Conservation (phyloP, 2,797 vertebrate genomes). For the Phalanger gymnotis region DNA sequence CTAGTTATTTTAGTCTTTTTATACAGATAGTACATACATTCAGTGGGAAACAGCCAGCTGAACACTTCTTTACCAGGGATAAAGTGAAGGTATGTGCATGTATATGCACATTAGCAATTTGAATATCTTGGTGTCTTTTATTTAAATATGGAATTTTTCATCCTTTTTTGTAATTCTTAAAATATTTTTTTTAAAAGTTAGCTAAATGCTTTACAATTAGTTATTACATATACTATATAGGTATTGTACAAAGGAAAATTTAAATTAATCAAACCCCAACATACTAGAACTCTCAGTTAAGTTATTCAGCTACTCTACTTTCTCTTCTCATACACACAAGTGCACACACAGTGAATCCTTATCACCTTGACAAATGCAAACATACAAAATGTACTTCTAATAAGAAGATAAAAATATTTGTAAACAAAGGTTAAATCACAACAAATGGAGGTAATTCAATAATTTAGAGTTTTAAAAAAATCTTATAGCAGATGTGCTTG, state of each 20-base stretch:
- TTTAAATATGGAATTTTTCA: neutral
- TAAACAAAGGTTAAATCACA: neutral
- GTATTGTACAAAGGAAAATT: neutral
- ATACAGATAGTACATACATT: slow-evolving; percentile 14
- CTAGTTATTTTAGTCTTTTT: neutral
- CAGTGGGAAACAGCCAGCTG: neutral
- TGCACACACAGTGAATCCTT: neutral
- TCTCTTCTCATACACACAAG: neutral
- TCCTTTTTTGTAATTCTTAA: neutral
- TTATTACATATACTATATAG: neutral
- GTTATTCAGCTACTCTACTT: neutral
- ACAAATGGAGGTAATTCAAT: neutral
- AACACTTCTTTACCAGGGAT: neutral
- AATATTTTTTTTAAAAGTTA: neutral
- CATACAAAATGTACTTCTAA: neutral
- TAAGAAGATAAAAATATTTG: neutral
- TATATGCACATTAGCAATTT: neutral
- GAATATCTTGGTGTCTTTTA: neutral
- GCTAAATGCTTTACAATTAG: neutral
- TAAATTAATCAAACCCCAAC: neutral
- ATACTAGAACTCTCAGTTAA: neutral
- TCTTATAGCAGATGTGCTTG: neutral
- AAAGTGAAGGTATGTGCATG: neutral
- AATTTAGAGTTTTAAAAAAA: neutral
- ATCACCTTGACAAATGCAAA: neutral